phyloP scores from a whole-genome alignment of 2,797 vertebrate species.

The Phrynocephalus guinanensis region DNA sequence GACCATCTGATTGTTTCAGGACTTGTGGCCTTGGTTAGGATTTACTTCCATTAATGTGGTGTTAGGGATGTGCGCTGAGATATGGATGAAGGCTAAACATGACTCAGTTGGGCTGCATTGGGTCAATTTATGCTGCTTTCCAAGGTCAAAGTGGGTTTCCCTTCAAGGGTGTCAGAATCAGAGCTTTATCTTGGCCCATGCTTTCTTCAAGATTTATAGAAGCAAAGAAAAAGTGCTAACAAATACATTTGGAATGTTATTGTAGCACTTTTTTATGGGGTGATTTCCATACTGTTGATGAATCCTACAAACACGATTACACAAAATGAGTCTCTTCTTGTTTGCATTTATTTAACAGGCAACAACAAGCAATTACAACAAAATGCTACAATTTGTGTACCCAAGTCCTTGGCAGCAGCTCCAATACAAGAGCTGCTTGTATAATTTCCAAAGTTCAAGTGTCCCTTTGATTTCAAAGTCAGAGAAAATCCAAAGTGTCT shows the following conservation, averaged over 20 bases:
- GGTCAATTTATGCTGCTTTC: not conserved
- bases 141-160: not conserved
- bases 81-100: not conserved
- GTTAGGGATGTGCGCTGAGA: not conserved
- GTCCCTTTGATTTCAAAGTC: no score
- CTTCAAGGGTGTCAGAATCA: not conserved
- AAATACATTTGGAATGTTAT: not conserved
- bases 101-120: not conserved
- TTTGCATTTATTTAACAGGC: no score
- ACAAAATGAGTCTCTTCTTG: no score
- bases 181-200: not conserved
- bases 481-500: no score
- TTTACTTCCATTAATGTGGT: not conserved
- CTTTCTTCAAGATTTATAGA: not conserved
- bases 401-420: no score
- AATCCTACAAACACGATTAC: no score
- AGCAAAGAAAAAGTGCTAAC: not conserved
- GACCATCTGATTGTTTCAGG: conserved; percentile 29
- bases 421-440: no score
- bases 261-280: no score
- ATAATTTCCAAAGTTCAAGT: no score
- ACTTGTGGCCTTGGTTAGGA: conserved; percentile 16
- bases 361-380: no score
- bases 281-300: no score
- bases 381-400: no score